A percentile compares a stretch with the other conserved stretches of the same genome.
These are phyloP conservation scores for Drosophila robusta DNA, from an alignment of 2,888 invertebrate species.

Conservation along the genomic window DNA sequence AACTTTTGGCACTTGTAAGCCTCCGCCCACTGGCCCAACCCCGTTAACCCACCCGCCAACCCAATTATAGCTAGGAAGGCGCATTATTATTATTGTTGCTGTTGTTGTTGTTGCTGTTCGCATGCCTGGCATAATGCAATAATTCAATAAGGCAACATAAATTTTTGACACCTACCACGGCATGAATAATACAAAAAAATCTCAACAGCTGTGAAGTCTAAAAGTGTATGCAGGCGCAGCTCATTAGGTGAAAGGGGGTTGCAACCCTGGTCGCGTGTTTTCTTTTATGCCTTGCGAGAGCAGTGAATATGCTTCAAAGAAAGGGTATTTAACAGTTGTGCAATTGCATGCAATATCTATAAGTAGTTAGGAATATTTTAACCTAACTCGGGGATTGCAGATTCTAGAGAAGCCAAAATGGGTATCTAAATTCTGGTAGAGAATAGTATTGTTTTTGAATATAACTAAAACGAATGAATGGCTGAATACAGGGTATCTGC, in stretches of 20 bases:
- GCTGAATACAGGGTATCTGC: neutral
- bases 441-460: no score
- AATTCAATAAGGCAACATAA: slow-evolving; percentile 76
- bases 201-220: slow-evolving; percentile 55
- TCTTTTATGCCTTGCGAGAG: no score
- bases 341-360: neutral
- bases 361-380: no score
- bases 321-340: neutral
- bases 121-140: slow-evolving; percentile 53
- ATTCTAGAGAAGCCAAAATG: no score
- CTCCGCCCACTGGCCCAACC: slow-evolving; percentile 26
- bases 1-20: slow-evolving; percentile 42
- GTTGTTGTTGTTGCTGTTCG: neutral
- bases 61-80: slow-evolving; percentile 28
- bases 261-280: slow-evolving; percentile 43
- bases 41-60: slow-evolving; percentile 15
- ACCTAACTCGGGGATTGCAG: no score
- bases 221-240: slow-evolving; percentile 37
- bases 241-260: slow-evolving; percentile 61
- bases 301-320: neutral
- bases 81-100: slow-evolving; percentile 44
- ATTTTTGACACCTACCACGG: slow-evolving; percentile 63
- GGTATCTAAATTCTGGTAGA: no score
- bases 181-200: slow-evolving; percentile 40
- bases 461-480: no score